Evolutionary conservation across 37 sponge, comb jelly and placozoan genomes (phyloP), one percentile per base, ranked within the genome.

Genomic region (Chondrilla cf. caribensis): DNA sequence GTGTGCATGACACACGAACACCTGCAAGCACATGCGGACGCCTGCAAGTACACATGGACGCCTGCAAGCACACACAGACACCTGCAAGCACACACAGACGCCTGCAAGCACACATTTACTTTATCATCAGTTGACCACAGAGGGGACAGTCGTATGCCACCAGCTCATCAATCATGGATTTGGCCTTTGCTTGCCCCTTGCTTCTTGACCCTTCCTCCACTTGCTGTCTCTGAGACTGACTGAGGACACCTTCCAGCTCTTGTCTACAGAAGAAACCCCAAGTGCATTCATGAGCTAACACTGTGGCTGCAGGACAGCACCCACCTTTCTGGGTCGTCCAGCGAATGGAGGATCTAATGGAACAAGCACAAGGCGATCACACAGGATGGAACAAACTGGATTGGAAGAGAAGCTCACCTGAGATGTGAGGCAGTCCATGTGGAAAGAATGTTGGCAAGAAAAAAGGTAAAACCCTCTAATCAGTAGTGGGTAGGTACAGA

Each of bases 381-480:
- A n/a, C n/a, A n/a, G n/a, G n/a, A n/a, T n/a, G n/a, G n/a, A n/a
- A n/a, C n/a, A n/a, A n/a, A n/a, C n/a, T n/a, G n/a, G n/a, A n/a
- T n/a, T n/a, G n/a, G n/a, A n/a, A n/a, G n/a, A n/a, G n/a, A n/a
- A 79, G 79, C 68, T 58, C 31, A 87, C 86, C 77, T 85, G 85
- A 31, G 44, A 44, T 2, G 31, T 87, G 39, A 98, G 90, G 79
- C 98, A 98, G 29, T 95, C 94, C 15, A 81, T 84, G 57, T 98
- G 98, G 79, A 91, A 98, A 58, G 97, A 87, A 72, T 98, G 98
- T 5, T 39, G 84, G 82, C 98, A 98, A 4, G 98, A 95, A 42
- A 98, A 98, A 65, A 98, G 88, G 89, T 95, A 98, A 86, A 98
- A 98, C 41, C 84, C 79, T 36, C 87, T 83, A 35, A 87, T 81